Evolutionary conservation across 2,113 vertebrate genomes (phyloP).

Genomic region (Protobothrops mucrosquamatus): DNA sequence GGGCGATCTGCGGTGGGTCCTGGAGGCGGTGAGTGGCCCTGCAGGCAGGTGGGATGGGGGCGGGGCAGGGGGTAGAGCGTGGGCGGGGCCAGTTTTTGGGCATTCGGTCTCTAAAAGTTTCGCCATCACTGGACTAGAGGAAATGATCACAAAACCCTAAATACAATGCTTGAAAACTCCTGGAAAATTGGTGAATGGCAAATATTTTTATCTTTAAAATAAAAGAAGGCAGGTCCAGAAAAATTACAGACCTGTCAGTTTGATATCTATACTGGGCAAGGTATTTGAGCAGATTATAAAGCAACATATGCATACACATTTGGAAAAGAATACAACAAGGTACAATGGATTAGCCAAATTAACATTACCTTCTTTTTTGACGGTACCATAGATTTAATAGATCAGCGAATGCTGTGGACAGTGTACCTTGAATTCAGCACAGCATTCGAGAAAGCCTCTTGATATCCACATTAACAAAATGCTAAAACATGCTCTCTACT

Average conservation of each 20-base stretch:
- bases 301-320: not conserved
- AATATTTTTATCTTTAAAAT: not conserved
- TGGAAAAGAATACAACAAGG: not conserved
- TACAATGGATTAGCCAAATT: not conserved
- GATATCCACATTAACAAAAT: not conserved
- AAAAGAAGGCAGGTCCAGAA: not conserved
- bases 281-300: not conserved
- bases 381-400: not conserved
- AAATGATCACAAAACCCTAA: not conserved
- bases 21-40: no score
- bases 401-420: not conserved
- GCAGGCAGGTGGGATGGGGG: no score
- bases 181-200: not conserved
- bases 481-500: not conserved
- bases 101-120: no score
- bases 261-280: not conserved
- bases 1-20: no score
- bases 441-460: not conserved
- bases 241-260: not conserved
- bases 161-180: not conserved
- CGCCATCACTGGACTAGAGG: not conserved
- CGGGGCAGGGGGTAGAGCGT: no score
- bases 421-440: not conserved
- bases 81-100: no score
- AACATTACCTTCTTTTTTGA: not conserved